Conservation (phyloP, 1,140 invertebrate species). For the Calephelis nemesis region DNA sequence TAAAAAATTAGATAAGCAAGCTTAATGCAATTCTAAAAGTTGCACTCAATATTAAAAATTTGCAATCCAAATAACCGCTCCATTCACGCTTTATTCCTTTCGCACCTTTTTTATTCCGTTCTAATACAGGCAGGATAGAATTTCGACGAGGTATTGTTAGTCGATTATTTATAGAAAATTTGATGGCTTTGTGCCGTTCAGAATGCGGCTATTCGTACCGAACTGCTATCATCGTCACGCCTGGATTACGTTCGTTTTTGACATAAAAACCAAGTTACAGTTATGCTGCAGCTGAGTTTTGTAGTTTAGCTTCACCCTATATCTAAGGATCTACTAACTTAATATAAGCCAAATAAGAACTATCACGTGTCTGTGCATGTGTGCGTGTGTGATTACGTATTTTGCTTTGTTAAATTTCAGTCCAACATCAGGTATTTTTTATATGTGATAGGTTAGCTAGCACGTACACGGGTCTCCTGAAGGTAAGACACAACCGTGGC, state of each 20-base stretch:
- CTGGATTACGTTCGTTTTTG: constrained; percentile 25
- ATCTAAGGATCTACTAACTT: no score
- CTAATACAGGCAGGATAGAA: constrained; percentile 71
- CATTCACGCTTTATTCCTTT: constrained; percentile 40
- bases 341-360: no score
- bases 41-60: background rate
- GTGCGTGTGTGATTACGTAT: no score
- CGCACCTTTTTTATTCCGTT: constrained; percentile 64
- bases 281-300: background rate
- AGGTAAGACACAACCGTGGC: no score
- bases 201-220: constrained; percentile 50
- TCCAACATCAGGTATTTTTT: no score
- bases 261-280: background rate
- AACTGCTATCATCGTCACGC: constrained; percentile 48
- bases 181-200: constrained; percentile 64
- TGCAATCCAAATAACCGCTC: constrained; percentile 33
- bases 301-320: background rate
- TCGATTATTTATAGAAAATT: constrained; percentile 77
- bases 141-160: constrained; percentile 64
- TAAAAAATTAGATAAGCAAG: no score
- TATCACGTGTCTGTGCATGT: no score
- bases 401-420: no score
- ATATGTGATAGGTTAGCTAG: no score
- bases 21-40: no score
- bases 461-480: no score